These are phyloP conservation scores for Myanophis thanlyinensis DNA, from an alignment of 2,113 vertebrate genomes.

Conservation along the genomic window DNA sequence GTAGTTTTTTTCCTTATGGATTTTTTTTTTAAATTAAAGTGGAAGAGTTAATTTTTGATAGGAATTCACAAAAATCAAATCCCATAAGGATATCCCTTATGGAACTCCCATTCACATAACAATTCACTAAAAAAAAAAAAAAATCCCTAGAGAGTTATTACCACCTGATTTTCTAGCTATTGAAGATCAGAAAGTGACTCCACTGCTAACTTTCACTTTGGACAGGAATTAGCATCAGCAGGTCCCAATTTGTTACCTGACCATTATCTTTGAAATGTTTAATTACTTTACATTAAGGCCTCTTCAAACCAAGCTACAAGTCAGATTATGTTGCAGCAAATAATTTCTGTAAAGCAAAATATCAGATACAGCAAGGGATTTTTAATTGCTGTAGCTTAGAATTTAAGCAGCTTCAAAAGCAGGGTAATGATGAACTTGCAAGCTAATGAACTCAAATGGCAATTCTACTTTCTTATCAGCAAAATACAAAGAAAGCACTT, in stretches of 20 bases:
- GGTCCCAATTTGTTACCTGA: background rate
- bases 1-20: background rate
- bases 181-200: background rate
- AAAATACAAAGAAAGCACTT: background rate
- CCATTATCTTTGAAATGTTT: background rate
- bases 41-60: background rate
- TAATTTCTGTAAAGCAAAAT: background rate
- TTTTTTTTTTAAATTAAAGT: background rate
- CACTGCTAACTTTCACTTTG: background rate
- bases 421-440: background rate
- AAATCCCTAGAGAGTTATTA: background rate
- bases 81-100: background rate
- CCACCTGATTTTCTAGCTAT: background rate
- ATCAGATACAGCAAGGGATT: background rate
- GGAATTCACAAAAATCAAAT: background rate
- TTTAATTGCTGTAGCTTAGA: background rate
- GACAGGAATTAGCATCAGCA: background rate
- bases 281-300: background rate
- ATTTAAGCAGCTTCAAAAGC: background rate
- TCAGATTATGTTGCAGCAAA: background rate
- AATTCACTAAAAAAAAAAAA: background rate
- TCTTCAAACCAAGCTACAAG: background rate
- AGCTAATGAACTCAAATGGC: background rate
- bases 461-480: background rate
- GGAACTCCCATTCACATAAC: background rate